Base-by-base conservation (phyloP, 2,797 vertebrate species). In the Arrhamphus sclerolepis region DNA sequence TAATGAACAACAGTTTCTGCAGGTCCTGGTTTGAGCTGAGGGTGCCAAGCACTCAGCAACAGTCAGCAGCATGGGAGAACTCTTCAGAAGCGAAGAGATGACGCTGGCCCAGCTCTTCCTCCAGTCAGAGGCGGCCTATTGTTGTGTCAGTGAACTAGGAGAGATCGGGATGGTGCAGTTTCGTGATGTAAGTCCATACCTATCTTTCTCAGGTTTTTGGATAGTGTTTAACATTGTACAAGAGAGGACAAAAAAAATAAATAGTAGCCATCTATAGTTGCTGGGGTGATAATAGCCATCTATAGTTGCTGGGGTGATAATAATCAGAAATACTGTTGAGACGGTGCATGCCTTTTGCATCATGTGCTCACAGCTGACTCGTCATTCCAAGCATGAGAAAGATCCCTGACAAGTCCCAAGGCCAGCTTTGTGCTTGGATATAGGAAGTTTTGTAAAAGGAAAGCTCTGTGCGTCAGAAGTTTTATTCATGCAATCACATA, bases 101-200 rank as follows among this genome's bases (percentile, higher is more conserved):
- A 98, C 95, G 0, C 90, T 98, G 81, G 96, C 96, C 8, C 96
- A 98, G 91, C 95, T 98, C 55, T 98, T 97, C 79, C 94, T 98
- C 24, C 96, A 98, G 78, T 97, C 96, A 0, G 96, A 98, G 86
- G 95, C 94, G 19, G 96, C 97, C 0, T 98, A 98, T 75, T 98
- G 97, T 77, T 98, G 94, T n/a, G 97, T 98, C 90, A 98, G 96
- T 61, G 97, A 98, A 61, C 89, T 98, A 78, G 97, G 97, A 60
- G 97, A 98, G 84, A 94, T 98, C 0, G 97, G 97, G 60, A 97
- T 98, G 93, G 97, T 98, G 74, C 97, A 98, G 81, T 98, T 98
- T 75, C 94, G 97, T 46, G 97, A 98, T 24, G 97, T 98, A 90
- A 94, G 96, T 94, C 22, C 18, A 19, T 24, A 24, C 21, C 38